These are phyloP conservation scores for Sardina pilchardus DNA, from an alignment of 2,113 vertebrate species.

Conservation along the genomic window DNA sequence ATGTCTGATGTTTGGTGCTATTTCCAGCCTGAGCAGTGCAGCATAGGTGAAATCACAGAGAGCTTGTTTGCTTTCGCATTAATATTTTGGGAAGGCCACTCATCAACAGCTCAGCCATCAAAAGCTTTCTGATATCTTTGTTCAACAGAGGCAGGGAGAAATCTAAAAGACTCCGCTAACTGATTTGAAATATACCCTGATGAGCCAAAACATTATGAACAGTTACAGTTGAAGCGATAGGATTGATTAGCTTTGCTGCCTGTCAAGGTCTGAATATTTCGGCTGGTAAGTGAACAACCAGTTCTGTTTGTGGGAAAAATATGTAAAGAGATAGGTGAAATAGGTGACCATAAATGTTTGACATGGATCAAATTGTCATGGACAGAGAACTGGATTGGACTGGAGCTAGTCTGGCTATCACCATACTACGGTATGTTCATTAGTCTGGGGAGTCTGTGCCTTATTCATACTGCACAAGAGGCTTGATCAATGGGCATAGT, in stretches of 20 bases:
- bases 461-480: too few species aligned
- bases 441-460: too few species aligned
- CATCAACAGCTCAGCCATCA: not conserved
- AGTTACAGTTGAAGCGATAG: not conserved
- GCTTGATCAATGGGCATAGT: too few species aligned
- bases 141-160: not conserved
- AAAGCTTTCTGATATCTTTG: not conserved
- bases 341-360: too few species aligned
- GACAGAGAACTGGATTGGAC: too few species aligned
- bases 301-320: too few species aligned
- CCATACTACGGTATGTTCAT: too few species aligned
- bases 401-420: too few species aligned
- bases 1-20: not conserved
- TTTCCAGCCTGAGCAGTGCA: not conserved
- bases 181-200: not conserved
- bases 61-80: not conserved
- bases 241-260: not conserved
- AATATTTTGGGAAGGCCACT: not conserved
- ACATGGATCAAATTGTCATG: too few species aligned
- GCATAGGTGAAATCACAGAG: not conserved
- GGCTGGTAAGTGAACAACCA: too few species aligned
- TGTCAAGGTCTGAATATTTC: not conserved
- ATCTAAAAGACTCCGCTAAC: not conserved
- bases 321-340: too few species aligned
- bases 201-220: not conserved